Conservation (phyloP, 2,888 invertebrate genomes). For the Bellardia pandia region DNA sequence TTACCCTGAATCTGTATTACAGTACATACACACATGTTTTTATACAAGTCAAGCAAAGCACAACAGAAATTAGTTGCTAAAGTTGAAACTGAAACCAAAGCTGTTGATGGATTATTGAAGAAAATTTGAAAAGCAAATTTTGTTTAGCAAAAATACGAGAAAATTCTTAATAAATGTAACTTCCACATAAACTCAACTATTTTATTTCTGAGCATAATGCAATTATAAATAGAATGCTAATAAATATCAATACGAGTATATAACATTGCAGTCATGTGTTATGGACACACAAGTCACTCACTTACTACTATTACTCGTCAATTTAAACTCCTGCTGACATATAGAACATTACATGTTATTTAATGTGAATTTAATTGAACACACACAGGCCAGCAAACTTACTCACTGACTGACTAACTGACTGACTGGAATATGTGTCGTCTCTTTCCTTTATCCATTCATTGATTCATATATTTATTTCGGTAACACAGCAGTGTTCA, state of each 20-base stretch:
- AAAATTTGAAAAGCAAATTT: too few species aligned
- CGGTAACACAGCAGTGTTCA: slow-evolving; percentile 10
- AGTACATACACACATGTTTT: too few species aligned
- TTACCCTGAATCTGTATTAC: too few species aligned
- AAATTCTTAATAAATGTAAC: too few species aligned
- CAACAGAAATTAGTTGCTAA: too few species aligned
- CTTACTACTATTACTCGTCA: neutral
- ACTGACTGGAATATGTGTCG: neutral
- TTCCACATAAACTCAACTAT: neutral
- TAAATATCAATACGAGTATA: slow-evolving; percentile 2
- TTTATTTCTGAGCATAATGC: neutral
- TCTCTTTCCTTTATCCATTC: neutral
- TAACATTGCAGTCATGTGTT: neutral
- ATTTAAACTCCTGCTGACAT: neutral
- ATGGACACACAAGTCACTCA: neutral
- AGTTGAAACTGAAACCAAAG: too few species aligned
- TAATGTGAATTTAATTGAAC: slow-evolving; percentile 35
- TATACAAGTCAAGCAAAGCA: too few species aligned
- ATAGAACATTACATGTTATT: slow-evolving; percentile 21
- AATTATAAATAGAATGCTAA: neutral
- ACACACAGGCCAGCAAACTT: neutral
- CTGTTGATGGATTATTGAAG: too few species aligned
- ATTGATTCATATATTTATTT: neutral
- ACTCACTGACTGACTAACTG: neutral
- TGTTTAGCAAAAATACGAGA: too few species aligned